A percentile compares a stretch with the other conserved stretches of the same genome.
Evolutionary conservation across 1,140 invertebrate genomes (phyloP).

Genomic region (Trichonephila clavipes): DNA sequence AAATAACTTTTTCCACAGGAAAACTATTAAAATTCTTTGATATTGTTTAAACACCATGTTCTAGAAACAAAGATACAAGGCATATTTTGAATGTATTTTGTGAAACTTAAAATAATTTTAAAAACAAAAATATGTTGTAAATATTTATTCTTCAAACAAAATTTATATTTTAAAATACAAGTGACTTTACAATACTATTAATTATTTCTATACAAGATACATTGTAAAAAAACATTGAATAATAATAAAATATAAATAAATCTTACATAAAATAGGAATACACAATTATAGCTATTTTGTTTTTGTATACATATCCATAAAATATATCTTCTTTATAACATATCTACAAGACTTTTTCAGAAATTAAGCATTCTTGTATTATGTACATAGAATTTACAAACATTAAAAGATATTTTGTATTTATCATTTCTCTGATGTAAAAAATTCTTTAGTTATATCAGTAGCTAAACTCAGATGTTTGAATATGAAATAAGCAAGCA

Average conservation of each 20-base stretch:
- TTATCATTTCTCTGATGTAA: not conserved
- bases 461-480: not conserved
- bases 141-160: too few species aligned
- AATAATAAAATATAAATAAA: not conserved
- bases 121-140: too few species aligned
- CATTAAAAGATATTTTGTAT: not conserved
- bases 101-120: too few species aligned
- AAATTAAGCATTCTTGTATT: not conserved
- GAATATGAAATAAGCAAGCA: not conserved
- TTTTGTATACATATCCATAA: not conserved
- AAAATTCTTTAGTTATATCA: not conserved
- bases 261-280: not conserved
- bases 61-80: too few species aligned
- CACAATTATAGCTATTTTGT: not conserved
- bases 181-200: not conserved
- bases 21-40: too few species aligned
- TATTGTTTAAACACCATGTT: too few species aligned
- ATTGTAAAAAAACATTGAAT: not conserved
- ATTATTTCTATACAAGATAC: not conserved
- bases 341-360: not conserved
- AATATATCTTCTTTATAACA: not conserved
- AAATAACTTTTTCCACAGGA: too few species aligned
- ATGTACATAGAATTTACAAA: conserved; percentile 19
- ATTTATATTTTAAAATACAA: not conserved
- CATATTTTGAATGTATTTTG: too few species aligned